phyloP scores from a whole-genome alignment of 2,797 vertebrate species.

The Acanthiza pusilla region DNA sequence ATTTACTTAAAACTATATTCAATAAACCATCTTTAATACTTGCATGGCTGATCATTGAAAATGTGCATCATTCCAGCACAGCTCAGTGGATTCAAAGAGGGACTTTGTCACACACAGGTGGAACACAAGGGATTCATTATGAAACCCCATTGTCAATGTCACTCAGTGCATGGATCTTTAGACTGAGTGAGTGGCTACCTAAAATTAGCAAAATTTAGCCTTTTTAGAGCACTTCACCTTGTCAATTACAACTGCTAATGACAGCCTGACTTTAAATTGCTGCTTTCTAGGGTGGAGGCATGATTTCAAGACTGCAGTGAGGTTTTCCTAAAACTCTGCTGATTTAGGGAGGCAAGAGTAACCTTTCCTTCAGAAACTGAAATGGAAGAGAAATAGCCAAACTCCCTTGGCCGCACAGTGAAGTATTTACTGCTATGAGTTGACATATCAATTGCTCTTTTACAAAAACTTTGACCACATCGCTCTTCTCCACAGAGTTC shows the following conservation, averaged over 20 bases:
- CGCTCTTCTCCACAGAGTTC: not conserved
- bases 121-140: not conserved
- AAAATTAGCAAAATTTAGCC: not conserved
- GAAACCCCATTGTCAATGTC: fast-evolving
- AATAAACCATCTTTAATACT: not conserved
- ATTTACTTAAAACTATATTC: not conserved
- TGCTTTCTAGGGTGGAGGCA: not conserved
- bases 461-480: not conserved
- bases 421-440: not conserved
- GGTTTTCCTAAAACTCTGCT: not conserved
- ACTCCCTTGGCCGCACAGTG: not conserved
- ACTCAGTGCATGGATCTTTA: not conserved
- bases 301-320: not conserved
- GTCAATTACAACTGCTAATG: not conserved
- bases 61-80: not conserved
- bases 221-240: not conserved
- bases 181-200: not conserved
- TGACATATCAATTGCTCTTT: not conserved
- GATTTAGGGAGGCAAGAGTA: not conserved
- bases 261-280: not conserved
- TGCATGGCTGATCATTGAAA: not conserved
- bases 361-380: not conserved
- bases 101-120: not conserved
- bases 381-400: not conserved
- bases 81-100: not conserved